Base-by-base conservation (phyloP, 2,797 vertebrate species). In the Vespertilio murinus region DNA sequence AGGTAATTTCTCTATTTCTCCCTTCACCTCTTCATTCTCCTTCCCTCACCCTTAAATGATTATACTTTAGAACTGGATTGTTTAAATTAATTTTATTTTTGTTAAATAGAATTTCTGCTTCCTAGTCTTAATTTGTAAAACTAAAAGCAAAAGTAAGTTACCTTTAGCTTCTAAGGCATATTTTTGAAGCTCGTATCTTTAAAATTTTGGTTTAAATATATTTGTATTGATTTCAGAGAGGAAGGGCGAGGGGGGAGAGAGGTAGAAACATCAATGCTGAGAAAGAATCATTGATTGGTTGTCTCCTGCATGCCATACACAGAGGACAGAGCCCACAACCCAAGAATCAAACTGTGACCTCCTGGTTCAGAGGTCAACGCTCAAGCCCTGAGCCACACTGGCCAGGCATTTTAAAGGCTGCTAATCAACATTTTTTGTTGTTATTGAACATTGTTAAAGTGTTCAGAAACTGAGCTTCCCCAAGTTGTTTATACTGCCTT, bases 121-220 rank as follows among this genome's bases (percentile, higher is more conserved):
- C 59, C 49, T 92, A 56, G 13, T 71, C 30, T 80, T 89, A 91
- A 54, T 69, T 94, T 93, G 85, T 59, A 65, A 82, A 93, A 56
- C 52, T 28, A 89, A 93, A 59, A 11, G 28, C 25, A 59, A 75
- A 95, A 81, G 59, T 56, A 40, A 91, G 16, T 75, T 88, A 47
- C 7, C 22, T 94, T 94, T 81, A 23, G 8, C 20, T 84, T 61
- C 35, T 74, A 61, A 64, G 35, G 74, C 35, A 61, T 61, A 25
- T 61, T 61, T 61, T 61, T 61, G 56, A 61, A 61, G 5, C 56
- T 61, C 56, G 30, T 61, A 5, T 61, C 56, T 61, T 61, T 28
- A 28, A 59, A 28, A 2, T 6, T 61, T 59, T 59, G n/a, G n/a
- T n/a, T 28, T 6, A 11, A 28, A 61, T 61, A 61, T 61, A 61